Percentiles rank a stretch among this genome's conserved stretches.
Conservation (phyloP, 2,797 vertebrate genomes). For the Meriones psammophilus region DNA sequence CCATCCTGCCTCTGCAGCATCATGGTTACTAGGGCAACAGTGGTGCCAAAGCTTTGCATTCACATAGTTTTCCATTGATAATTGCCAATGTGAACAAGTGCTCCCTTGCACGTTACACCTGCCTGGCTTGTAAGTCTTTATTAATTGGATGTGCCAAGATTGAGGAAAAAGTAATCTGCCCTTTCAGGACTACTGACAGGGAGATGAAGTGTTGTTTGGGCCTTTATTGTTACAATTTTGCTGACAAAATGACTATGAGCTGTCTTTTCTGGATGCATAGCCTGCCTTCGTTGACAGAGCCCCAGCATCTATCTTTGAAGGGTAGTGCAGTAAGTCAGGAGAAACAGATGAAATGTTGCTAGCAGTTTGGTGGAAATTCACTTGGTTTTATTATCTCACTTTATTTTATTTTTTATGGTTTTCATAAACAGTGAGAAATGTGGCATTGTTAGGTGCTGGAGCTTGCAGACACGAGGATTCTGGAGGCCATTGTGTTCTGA, state of each 20-base stretch:
- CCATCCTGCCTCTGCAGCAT: conserved; percentile 78
- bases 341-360: conserved; percentile 64
- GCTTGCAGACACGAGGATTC: neutral
- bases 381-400: conserved; percentile 45
- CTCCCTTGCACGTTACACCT: conserved; percentile 89
- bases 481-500: neutral
- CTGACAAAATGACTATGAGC: conserved; percentile 88
- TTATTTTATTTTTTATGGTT: neutral
- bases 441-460: neutral
- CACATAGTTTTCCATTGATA: conserved; percentile 88
- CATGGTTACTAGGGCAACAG: conserved; percentile 87
- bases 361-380: conserved; percentile 57
- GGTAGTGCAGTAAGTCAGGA: conserved; percentile 73
- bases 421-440: conserved; percentile 51
- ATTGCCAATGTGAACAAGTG: conserved; percentile 89
- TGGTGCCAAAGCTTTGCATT: conserved; percentile 86
- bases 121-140: conserved; percentile 87
- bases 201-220: conserved; percentile 88
- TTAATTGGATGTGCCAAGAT: conserved; percentile 91
- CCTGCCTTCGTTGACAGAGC: conserved; percentile 78
- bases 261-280: conserved; percentile 82
- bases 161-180: conserved; percentile 89
- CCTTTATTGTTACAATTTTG: conserved; percentile 87
- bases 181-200: conserved; percentile 89
- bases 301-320: conserved; percentile 65